Percentiles rank a stretch among this genome's conserved stretches.
These are phyloP conservation scores for Aphelenchoides bicaudatus DNA, from an alignment of 2,888 invertebrate genomes.

Conservation along the genomic window DNA sequence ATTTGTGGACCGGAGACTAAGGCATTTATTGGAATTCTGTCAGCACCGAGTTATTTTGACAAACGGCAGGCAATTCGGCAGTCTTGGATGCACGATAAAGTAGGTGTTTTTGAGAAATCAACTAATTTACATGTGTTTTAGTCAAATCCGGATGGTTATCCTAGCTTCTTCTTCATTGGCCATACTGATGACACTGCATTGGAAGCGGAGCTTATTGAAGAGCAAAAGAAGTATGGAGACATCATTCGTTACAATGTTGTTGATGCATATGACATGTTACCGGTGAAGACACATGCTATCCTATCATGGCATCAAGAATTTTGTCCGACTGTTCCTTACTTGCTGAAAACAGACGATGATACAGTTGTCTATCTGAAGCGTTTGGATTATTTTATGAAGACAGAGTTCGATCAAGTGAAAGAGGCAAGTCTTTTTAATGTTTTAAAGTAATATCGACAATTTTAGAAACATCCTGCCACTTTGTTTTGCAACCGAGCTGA, in stretches of 20 bases:
- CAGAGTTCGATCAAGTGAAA: background rate
- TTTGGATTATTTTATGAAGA: constrained; percentile 1
- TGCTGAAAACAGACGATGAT: constrained; percentile 18
- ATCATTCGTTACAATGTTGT: background rate
- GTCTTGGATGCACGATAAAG: constrained; percentile 1
- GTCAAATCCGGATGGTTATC: background rate
- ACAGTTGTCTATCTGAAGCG: constrained; percentile 7
- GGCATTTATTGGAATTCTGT: background rate
- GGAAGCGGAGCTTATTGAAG: background rate
- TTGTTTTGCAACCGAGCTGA: too few species aligned
- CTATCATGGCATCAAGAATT: constrained; percentile 4
- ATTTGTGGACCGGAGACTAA: background rate
- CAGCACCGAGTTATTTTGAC: background rate
- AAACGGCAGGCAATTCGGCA: background rate
- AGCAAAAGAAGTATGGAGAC: constrained; percentile 1
- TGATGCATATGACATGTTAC: background rate
- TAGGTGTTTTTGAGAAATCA: background rate
- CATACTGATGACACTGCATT: background rate
- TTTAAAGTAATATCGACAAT: too few species aligned
- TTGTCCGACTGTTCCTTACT: constrained; percentile 2
- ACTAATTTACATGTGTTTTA: background rate
- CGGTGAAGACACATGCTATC: background rate
- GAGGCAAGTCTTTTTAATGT: too few species aligned
- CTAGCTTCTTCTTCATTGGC: background rate
- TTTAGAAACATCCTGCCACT: too few species aligned